These are phyloP conservation scores for Acronicta aceris DNA, from an alignment of 2,888 invertebrate genomes.

Conservation along the genomic window DNA sequence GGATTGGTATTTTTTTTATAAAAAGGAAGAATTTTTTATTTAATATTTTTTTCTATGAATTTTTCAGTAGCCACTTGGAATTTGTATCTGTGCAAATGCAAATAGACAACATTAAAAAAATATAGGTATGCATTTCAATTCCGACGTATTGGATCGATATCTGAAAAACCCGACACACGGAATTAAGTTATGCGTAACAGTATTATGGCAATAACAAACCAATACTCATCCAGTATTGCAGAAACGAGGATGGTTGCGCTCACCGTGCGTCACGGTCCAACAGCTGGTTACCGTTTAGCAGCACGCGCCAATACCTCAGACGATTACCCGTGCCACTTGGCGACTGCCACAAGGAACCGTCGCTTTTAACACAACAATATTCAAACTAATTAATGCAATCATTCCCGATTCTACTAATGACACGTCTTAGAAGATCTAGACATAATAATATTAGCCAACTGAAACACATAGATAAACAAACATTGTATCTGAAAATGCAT, in stretches of 20 bases:
- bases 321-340: constrained; percentile 60
- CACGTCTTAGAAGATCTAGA: no score
- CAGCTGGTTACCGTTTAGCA: constrained; percentile 73
- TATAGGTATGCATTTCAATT: no score
- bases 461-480: constrained; percentile 3
- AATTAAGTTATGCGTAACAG: constrained; percentile 17
- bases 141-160: no score
- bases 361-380: constrained; percentile 24
- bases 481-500: background rate
- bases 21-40: no score
- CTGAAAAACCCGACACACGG: background rate
- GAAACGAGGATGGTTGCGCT: constrained; percentile 79
- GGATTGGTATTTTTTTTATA: no score
- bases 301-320: constrained; percentile 71
- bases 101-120: no score
- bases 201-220: constrained; percentile 65
- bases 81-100: no score
- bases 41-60: no score
- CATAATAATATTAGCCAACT: background rate
- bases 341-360: constrained; percentile 59
- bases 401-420: background rate
- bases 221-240: constrained; percentile 64
- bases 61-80: no score
- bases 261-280: constrained; percentile 76
- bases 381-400: constrained; percentile 30